These are phyloP conservation scores for Blomia tropicalis DNA, from an alignment of 2,888 invertebrate genomes.

Conservation along the genomic window DNA sequence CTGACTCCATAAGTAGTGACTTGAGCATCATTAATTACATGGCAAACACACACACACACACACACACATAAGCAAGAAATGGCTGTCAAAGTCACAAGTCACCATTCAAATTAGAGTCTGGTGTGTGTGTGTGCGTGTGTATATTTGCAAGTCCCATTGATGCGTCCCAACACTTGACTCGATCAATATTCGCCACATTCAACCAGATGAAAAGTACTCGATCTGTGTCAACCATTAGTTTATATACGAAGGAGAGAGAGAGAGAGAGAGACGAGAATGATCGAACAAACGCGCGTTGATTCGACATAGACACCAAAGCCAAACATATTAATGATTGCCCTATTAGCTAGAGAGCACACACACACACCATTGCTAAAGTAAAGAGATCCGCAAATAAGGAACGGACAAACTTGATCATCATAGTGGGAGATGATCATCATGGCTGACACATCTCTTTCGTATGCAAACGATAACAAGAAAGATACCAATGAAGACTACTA, in stretches of 20 bases:
- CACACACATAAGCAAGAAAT: not conserved
- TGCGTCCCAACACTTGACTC: constrained; percentile 10
- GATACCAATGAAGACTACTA: too few species aligned
- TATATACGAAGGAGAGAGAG: too few species aligned
- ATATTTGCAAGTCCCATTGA: not conserved
- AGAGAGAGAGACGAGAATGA: too few species aligned
- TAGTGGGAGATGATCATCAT: not conserved
- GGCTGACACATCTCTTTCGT: too few species aligned
- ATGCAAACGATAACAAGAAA: too few species aligned
- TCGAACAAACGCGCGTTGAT: too few species aligned
- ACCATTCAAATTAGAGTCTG: constrained; percentile 2
- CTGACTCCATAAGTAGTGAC: too few species aligned
- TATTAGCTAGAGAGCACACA: not conserved
- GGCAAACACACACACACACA: too few species aligned
- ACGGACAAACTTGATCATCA: not conserved
- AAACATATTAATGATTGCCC: constrained; percentile 13
- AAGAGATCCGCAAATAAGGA: not conserved
- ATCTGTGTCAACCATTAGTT: not conserved
- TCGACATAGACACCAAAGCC: too few species aligned
- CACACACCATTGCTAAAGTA: not conserved
- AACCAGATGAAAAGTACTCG: too few species aligned
- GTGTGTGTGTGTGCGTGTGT: not conserved
- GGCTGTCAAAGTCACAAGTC: not conserved
- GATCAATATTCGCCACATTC: constrained; percentile 6
- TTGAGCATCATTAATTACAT: constrained; percentile 15